Base-by-base conservation (phyloP, 2,113 vertebrate species). In the Petroica traversi region DNA sequence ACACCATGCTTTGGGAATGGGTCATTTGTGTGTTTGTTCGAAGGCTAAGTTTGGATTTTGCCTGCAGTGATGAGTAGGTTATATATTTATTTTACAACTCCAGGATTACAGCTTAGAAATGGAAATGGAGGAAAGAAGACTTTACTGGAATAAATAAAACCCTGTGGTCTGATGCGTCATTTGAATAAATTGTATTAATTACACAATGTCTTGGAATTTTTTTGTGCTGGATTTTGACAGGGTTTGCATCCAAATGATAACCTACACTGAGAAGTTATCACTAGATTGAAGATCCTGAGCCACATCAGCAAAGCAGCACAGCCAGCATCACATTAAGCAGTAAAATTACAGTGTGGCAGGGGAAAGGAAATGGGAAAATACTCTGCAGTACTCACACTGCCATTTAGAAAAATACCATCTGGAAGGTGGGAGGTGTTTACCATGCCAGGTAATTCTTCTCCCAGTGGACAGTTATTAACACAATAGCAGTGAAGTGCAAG, bases 161-260 rank as follows among this genome's bases (percentile, higher is more conserved):
- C 12, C 15, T 75, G 20, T 2, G 5, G 54, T 49, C 54, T 73
- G 48, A 91, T 69, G 26, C 77, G 51, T 54, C 46, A 69, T 66
- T 91, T 69, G 34, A 92, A 89, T 41, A 85, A 91, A 91, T 92
- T 93, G 51, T 23, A 58, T 83, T 66, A 69, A 84, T 93, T 93
- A 57, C 5, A 19, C 14, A 61, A 45, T 29, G 20, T 31, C 36
- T 90, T 76, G 40, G 45, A 76, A 17, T 38, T 66, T 79, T 92
- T 74, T 38, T 4, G 0, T 83, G 25, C 34, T 86, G 26, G 4
- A 19, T 79, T 91, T 93, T 93, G 72, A 66, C 59, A 95, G 23
- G 14, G 3, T 76, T 80, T 36, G n/a, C n/a, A 49, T 83, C 33
- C 41, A 73, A 80, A 88, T 91, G 66, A 49, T 52, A 69, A 36